Base-by-base conservation (phyloP, 2,113 vertebrate species). In the Leptobrachium leishanense region DNA sequence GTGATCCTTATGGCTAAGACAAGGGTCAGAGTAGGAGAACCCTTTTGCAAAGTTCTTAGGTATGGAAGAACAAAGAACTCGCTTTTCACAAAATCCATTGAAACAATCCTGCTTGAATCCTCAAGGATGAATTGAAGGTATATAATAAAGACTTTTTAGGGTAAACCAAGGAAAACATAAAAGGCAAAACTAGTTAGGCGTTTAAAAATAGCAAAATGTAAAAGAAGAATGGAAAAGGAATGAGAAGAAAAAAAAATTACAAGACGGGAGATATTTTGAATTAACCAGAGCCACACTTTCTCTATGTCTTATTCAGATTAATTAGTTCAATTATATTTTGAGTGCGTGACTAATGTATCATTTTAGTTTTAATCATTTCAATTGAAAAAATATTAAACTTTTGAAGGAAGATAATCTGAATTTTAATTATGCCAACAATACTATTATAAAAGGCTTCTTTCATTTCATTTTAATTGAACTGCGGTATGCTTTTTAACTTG, bases 281-380 rank as follows among this genome's bases (percentile, higher is more conserved):
- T 74, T 81, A 74, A 65, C 44, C 62, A 68, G 64, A 74, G 78
- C 71, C 68, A 62, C 67, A 74, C 54, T 74, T 81, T 81, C 72
- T 59, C 78, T 73, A 81, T 74, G 78, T 74, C 78, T 81, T 81
- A 81, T 81, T 81, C 78, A 81, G 78, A 81, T 81, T 81, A 81
- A 81, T 81, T 81, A 81, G 78, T 81, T 81, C 78, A 81, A 81
- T 81, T 81, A 81, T 81, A 72, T 81, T 81, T 74, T 74, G 78
- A 81, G 78, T 81, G 78, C 78, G 78, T 81, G 78, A 81, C 78
- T 81, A 81, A 81, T 81, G 78, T 81, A 81, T 81, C 78, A 81
- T 81, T 81, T 81, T 81, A 81, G 71, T 81, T 81, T 81, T 81
- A 81, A 81, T 81, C 78, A 81, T 81, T 81, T 81, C 78, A 81